Evolutionary conservation across 2,797 vertebrate genomes (phyloP).

Genomic region (Oceanodroma leucorhoa): DNA sequence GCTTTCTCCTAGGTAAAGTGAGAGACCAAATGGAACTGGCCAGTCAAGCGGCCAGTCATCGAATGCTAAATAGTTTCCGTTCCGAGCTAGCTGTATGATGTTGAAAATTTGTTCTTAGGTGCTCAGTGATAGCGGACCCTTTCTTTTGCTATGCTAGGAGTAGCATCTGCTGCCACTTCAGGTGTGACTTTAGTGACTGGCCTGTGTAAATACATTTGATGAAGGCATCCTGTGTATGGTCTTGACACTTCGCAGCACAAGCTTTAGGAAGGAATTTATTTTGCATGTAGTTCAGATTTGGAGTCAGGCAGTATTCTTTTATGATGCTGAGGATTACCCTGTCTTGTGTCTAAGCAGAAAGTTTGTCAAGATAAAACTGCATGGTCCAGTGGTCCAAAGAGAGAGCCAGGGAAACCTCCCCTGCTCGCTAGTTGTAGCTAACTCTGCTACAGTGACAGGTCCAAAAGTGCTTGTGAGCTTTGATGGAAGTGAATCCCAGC

Average conservation of each 20-base stretch:
- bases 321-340: background rate
- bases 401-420: background rate
- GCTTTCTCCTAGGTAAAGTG: background rate
- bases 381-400: background rate
- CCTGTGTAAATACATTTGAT: background rate
- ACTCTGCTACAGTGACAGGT: background rate
- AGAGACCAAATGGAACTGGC: background rate
- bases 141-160: background rate
- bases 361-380: background rate
- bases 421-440: background rate
- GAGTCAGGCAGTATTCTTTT: background rate
- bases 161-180: background rate
- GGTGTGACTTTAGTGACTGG: background rate
- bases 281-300: background rate
- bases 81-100: background rate
- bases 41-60: background rate
- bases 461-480: background rate
- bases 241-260: background rate
- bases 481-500: background rate
- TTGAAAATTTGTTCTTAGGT: background rate
- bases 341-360: background rate
- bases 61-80: background rate
- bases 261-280: background rate
- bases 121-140: background rate
- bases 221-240: background rate